Evolutionary conservation across 2,888 invertebrate species (phyloP), one percentile per base, ranked within the genome.

Genomic region (Drosophila atripex): DNA sequence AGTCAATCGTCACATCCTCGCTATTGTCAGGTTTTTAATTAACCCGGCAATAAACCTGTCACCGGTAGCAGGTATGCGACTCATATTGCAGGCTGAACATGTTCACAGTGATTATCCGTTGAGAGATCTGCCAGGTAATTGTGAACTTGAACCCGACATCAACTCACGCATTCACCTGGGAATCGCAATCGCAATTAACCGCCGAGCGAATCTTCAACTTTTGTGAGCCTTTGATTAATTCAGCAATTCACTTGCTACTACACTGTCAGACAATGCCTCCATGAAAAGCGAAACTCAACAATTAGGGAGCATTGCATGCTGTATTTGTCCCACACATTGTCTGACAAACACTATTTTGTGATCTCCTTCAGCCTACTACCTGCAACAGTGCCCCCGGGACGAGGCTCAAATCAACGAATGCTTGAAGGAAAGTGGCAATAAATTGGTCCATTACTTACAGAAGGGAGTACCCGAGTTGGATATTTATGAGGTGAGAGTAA

Each of bases 351-450:
- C n/a, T n/a, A n/a, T 32, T 35, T 23, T 43, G 43, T 25, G 11
- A 14, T 32, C 0, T 18, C 11, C 38, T 76, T 7, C 92, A 95
- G 95, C 93, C 49, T 94, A 96, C 89, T 96, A 95, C 89, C 92
- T 96, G 41, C 95, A 95, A 32, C 94, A 94, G 74, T 97, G 97
- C 88, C 94, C 94, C n/a, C 93, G 93, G 76, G 92, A 92, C 68
- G 95, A 96, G 88, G 94, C 95, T 2, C 92, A 94, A 55, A 93
- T 96, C 9, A 96, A 97, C 87, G 92, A 93, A 14, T 97, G 97
- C 80, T 92, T 97, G 41, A 93, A 94, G 54, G 94, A 94, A 74
- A 95, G 95, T 65, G 96, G 96, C 76, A 97, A 97, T 90, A 93
- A 93, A 56, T 93, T 97, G 59, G 93, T 95, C 7, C 94, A 94